Evolutionary conservation across 2,888 invertebrate genomes (phyloP).

Genomic region (Phyto melanocephala): DNA sequence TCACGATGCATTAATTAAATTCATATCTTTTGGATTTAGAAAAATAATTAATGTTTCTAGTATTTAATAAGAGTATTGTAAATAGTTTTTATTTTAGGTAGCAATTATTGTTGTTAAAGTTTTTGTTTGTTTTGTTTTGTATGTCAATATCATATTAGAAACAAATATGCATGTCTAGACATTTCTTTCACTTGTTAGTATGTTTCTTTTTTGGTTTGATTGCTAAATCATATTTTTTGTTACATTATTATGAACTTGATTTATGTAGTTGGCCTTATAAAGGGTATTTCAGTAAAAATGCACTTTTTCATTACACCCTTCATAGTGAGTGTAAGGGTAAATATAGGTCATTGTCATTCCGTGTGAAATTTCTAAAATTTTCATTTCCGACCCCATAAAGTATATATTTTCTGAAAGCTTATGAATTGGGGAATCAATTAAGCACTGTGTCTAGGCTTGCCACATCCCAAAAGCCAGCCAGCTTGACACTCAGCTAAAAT

Average conservation of each 20-base stretch:
- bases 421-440: too few species aligned
- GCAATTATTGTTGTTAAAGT: conserved; percentile 9
- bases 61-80: neutral
- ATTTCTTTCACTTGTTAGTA: conserved; percentile 38
- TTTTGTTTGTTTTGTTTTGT: neutral
- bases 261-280: neutral
- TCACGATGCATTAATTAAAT: conserved; percentile 32
- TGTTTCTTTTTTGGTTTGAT: neutral
- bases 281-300: too few species aligned
- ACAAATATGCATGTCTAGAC: conserved; percentile 48
- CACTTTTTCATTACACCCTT: too few species aligned
- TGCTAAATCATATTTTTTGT: conserved; percentile 27
- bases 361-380: too few species aligned
- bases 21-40: neutral
- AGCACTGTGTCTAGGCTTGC: too few species aligned
- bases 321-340: too few species aligned
- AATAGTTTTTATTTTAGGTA: neutral
- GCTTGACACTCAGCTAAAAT: too few species aligned
- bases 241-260: neutral
- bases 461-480: too few species aligned
- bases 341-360: too few species aligned
- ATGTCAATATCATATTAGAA: neutral
- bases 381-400: too few species aligned
- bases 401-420: too few species aligned
- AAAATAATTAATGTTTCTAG: neutral